These are phyloP conservation scores for Polyploca ridens DNA, from an alignment of 2,888 invertebrate species.

Conservation along the genomic window DNA sequence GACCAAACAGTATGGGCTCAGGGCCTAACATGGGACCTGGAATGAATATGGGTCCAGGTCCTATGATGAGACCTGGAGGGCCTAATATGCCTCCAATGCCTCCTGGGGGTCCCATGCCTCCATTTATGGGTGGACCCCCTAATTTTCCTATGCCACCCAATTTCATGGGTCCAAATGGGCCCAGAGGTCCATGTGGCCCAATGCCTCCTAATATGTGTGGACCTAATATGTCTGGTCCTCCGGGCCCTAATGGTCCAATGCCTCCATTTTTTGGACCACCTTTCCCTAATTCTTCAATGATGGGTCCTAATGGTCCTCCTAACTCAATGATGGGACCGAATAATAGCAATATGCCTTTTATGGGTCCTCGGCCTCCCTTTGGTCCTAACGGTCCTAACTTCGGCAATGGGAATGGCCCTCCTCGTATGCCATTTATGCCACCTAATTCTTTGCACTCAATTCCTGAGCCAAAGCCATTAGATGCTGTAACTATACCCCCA, in stretches of 20 bases:
- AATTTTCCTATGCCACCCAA: constrained; percentile 73
- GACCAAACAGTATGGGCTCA: constrained; percentile 27
- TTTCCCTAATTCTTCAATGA: constrained; percentile 46
- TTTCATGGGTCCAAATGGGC: constrained; percentile 73
- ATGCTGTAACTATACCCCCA: constrained; percentile 48
- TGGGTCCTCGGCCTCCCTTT: constrained; percentile 70
- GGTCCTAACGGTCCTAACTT: constrained; percentile 68
- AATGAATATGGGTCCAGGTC: constrained; percentile 32
- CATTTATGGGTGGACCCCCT: constrained; percentile 67
- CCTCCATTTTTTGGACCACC: constrained; percentile 44
- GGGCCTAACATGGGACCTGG: constrained; percentile 23
- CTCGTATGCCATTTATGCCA: constrained; percentile 63
- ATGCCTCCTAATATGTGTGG: constrained; percentile 56
- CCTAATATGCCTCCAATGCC: constrained; percentile 32
- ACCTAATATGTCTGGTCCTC: constrained; percentile 47
- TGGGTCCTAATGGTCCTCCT: constrained; percentile 55
- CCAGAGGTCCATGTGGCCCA: constrained; percentile 33
- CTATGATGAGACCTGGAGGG: constrained; percentile 35
- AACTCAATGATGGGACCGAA: constrained; percentile 60
- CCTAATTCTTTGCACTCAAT: constrained; percentile 45
- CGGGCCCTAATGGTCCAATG: constrained; percentile 48
- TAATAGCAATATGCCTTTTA: constrained; percentile 64
- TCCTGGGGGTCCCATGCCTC: constrained; percentile 42
- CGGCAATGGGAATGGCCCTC: constrained; percentile 54
- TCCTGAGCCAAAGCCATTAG: constrained; percentile 51